These are phyloP conservation scores for Brienomyrus longianalis DNA, from an alignment of 2,113 vertebrate genomes.

Conservation along the genomic window DNA sequence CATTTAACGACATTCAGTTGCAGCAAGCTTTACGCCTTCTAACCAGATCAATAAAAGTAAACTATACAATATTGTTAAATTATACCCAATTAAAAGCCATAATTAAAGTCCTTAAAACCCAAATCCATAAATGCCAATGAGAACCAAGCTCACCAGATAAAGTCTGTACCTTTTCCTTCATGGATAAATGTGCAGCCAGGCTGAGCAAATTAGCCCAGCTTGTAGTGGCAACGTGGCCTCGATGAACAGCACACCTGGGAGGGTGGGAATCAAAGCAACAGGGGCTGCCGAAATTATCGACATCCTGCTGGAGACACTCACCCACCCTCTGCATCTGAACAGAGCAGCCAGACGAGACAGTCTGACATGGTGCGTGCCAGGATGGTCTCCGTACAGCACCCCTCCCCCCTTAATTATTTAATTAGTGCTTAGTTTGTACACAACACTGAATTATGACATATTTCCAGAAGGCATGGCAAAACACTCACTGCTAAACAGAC, in stretches of 20 bases:
- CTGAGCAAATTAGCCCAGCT: neutral
- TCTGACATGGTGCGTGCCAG: neutral
- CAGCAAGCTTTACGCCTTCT: neutral
- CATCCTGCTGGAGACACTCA: neutral
- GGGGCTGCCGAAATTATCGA: neutral
- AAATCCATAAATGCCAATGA: neutral
- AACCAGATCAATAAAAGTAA: neutral
- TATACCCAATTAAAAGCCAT: conserved; percentile 1
- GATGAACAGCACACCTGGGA: neutral
- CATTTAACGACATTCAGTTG: neutral
- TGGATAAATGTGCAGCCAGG: neutral
- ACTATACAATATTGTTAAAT: neutral
- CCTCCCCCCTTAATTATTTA: neutral
- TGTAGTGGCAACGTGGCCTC: neutral
- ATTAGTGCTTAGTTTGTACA: neutral
- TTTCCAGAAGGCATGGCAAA: neutral
- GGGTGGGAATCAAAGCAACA: neutral
- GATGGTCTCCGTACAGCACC: neutral
- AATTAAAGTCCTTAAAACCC: neutral
- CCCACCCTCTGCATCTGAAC: neutral
- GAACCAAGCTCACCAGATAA: neutral
- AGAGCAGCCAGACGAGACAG: neutral
- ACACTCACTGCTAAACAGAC: neutral
- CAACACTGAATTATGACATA: neutral
- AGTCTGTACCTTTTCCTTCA: neutral